Base-by-base conservation (phyloP, 2,888 invertebrate species). In the Nymphalis c-album region DNA sequence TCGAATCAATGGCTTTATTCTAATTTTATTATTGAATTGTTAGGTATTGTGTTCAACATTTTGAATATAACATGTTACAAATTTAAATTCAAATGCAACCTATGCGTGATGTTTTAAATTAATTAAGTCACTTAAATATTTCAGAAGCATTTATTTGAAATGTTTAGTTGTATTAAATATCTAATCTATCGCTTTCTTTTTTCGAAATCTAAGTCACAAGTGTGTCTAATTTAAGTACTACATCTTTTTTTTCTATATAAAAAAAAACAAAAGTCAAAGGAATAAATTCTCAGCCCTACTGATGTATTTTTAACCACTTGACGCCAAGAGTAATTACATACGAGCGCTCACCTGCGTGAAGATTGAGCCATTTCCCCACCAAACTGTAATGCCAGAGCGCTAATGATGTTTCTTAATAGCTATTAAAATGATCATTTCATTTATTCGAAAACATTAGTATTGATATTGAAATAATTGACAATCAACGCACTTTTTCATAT, bases 1-100 rank as follows among this genome's bases (percentile, higher is more conserved):
- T 85, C 76, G 80, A 87, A 83, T 87, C 87, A 87, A 86, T 88
- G 86, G 85, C 80, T 85, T 84, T 82, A 83, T 87, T 84, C 84
- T 85, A 86, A 85, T 88, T 88, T 88, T 87, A 88, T 86, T 85
- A 84, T 75, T 76, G 77, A 79, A 79, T 79, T 82, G 80, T 85
- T 81, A 69, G 71, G 68, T 68, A 69, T 70, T 68, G 61, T 65
- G 64, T 60, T n/a, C 53, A 31, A 31, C 31, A 31, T 55, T 55
- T 57, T 20, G 57, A 10, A 57, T 18, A 57, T 10, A 57, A 57
- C n/a, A 10, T 35, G 17, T n/a, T 40, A 40, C 13, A 40, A 40
- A 40, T 40, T 40, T 13, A 40, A 40, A 40, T 40, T 40, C 4
- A 40, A 40, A 40, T 4, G 40, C 8, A 8, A 10, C 10, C 35